phyloP scores from a whole-genome alignment of 2,113 vertebrate species.

The Pteropus alecto region DNA sequence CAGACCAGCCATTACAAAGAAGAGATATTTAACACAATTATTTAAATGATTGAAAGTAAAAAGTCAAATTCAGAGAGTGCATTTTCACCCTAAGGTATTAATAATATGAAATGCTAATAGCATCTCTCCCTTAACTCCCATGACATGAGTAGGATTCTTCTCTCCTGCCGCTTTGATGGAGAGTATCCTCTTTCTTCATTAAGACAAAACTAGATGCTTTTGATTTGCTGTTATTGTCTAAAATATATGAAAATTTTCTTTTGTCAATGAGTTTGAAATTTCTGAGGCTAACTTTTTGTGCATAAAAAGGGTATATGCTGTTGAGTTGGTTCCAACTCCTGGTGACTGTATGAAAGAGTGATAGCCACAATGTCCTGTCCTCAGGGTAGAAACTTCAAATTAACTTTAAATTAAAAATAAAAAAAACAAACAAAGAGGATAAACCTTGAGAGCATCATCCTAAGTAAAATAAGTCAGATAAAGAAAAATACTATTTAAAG shows the following conservation, averaged over 20 bases:
- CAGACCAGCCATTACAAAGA: neutral
- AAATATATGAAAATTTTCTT: slow-evolving; percentile 14
- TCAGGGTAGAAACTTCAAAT: neutral
- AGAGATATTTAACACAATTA: slow-evolving; percentile 4
- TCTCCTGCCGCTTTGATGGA: slow-evolving; percentile 12
- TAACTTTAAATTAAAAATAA: slow-evolving; percentile 14
- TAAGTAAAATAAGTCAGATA: neutral
- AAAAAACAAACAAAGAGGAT: neutral
- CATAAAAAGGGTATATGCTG: neutral
- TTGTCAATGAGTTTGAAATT: neutral
- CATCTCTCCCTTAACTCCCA: neutral
- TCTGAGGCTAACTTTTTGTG: neutral
- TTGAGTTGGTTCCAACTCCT: neutral
- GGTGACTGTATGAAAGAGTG: neutral
- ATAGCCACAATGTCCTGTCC: neutral
- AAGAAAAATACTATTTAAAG: neutral
- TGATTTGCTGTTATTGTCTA: neutral
- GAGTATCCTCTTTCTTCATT: slow-evolving; percentile 35
- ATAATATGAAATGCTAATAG: slow-evolving; percentile 35
- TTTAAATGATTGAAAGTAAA: slow-evolving; percentile 30
- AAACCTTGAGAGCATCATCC: neutral
- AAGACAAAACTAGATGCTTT: neutral
- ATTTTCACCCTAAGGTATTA: slow-evolving; percentile 44
- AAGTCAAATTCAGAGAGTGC: neutral
- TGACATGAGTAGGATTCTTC: neutral